Conservation (phyloP, 64 coral and sea anemone genomes). For the Trachythela sp. region DNA sequence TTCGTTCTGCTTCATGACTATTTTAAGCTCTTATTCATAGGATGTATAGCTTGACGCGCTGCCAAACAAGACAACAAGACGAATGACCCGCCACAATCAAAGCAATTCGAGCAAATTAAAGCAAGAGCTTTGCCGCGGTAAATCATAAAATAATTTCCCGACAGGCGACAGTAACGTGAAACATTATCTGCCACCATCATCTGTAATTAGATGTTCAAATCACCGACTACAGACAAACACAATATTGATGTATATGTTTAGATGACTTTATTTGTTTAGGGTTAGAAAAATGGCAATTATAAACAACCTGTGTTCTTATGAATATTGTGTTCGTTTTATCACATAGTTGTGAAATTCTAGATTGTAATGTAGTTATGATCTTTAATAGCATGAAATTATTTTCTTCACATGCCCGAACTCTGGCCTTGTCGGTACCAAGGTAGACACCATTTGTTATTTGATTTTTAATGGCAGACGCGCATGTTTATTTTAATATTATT, state of each 20-base stretch:
- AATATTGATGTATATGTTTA: constrained; percentile 27
- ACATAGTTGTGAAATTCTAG: not conserved
- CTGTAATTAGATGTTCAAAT: constrained; percentile 8
- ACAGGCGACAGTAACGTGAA: not conserved
- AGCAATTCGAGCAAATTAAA: not conserved
- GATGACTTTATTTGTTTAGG: not conserved
- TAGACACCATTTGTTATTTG: not conserved
- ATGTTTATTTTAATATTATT: not conserved
- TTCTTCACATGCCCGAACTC: too few relatives aligned
- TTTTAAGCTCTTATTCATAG: not conserved
- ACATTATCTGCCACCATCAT: not conserved
- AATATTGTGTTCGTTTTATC: not conserved
- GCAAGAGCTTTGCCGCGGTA: not conserved
- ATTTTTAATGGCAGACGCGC: not conserved
- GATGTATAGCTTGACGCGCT: constrained; percentile 4
- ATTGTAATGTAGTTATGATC: not conserved
- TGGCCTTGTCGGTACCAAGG: not conserved
- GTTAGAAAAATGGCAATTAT: not conserved
- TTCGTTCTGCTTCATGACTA: not conserved
- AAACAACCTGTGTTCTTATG: not conserved
- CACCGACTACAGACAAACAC: constrained; percentile 21
- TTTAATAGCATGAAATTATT: too few relatives aligned
- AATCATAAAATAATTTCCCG: not conserved
- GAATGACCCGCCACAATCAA: not conserved
- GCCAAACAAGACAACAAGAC: not conserved